These are phyloP conservation scores for Phenganax stokvisi DNA, from an alignment of 92 coral and sea anemone genomes.

Conservation along the genomic window DNA sequence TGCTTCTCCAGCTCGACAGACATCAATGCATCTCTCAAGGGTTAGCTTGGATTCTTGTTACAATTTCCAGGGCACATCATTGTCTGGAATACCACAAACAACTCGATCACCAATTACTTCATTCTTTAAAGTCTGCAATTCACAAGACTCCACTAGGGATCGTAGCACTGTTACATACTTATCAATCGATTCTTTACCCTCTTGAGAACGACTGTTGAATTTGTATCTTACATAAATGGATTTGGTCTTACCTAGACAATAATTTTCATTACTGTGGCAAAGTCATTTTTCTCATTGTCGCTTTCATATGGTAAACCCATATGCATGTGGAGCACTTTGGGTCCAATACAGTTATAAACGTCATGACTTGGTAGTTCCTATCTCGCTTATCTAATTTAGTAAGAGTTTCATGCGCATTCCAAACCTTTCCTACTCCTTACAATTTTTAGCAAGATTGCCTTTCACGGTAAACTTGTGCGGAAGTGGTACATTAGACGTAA, in stretches of 20 bases:
- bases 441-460: background rate
- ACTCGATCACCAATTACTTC: background rate
- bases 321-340: background rate
- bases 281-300: background rate
- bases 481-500: background rate
- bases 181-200: too few relatives aligned
- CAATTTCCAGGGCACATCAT: background rate
- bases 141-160: background rate
- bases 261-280: background rate
- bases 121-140: background rate
- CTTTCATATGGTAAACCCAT: background rate
- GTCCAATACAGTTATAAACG: too few relatives aligned
- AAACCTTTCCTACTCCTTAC: background rate
- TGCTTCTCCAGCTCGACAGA: background rate
- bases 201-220: too few relatives aligned
- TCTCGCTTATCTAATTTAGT: too few relatives aligned
- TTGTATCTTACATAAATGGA: too few relatives aligned
- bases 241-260: too few relatives aligned
- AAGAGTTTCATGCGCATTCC: too few relatives aligned
- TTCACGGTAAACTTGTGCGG: background rate
- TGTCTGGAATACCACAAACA: background rate
- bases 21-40: constrained; percentile 3
- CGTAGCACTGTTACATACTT: background rate
- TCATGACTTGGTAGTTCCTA: too few relatives aligned
- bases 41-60: background rate